A percentile compares a stretch with the other conserved stretches of the same genome.
phyloP scores from a whole-genome alignment of 2,797 vertebrate species.

The Oreonectes daqikongensis region DNA sequence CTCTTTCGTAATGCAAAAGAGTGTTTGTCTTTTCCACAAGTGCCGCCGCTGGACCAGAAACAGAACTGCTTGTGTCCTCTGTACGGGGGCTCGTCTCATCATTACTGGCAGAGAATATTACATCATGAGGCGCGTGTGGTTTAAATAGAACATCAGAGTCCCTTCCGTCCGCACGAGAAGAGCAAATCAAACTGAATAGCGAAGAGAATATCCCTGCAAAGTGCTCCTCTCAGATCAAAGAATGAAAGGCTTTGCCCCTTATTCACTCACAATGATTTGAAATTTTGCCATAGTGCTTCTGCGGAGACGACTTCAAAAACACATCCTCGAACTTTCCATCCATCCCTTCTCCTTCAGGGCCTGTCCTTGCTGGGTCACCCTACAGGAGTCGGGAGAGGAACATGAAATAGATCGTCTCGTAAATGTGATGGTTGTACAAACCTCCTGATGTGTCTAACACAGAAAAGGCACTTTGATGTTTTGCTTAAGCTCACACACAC shows the following conservation, averaged over 20 bases:
- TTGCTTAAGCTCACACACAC: background rate
- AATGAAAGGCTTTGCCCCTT: background rate
- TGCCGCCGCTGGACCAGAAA: slow-evolving; percentile 4
- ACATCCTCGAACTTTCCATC: background rate
- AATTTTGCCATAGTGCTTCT: background rate
- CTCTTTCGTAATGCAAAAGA: slow-evolving; percentile 25
- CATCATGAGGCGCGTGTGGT: slow-evolving; percentile 22
- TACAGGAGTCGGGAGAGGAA: background rate
- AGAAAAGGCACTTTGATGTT: background rate
- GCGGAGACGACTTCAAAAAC: background rate
- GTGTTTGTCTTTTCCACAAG: slow-evolving; percentile 27
- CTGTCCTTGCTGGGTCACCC: background rate
- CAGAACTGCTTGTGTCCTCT: background rate
- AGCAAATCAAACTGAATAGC: slow-evolving; percentile 16
- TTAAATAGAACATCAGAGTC: slow-evolving; percentile 2
- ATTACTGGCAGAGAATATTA: slow-evolving; percentile 17
- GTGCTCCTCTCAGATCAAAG: slow-evolving; percentile 27
- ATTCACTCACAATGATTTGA: slow-evolving; percentile 14
- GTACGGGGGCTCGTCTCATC: background rate
- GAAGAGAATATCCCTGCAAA: slow-evolving; percentile 24
- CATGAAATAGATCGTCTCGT: background rate
- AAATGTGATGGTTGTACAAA: background rate
- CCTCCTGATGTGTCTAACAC: background rate
- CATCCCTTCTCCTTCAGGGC: background rate
- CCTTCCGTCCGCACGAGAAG: background rate